Conservation (phyloP, 2,797 vertebrate species). For the Chromis chromis region DNA sequence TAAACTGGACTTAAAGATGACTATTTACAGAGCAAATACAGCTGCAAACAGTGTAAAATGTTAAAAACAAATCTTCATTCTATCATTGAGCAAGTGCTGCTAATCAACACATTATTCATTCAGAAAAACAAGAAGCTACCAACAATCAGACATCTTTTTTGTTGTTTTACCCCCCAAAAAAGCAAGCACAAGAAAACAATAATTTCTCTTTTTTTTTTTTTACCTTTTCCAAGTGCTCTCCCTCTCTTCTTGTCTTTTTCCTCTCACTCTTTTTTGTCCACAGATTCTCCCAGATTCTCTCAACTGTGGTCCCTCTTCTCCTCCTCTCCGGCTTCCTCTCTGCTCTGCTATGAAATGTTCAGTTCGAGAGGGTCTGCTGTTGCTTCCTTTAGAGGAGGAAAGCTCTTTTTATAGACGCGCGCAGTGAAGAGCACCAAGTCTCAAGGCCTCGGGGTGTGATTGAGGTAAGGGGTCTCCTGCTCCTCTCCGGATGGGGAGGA, state of each 20-base stretch:
- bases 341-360: constrained; percentile 55
- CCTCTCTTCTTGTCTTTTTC: constrained; percentile 33
- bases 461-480: constrained; percentile 67
- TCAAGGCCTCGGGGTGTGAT: constrained; percentile 75
- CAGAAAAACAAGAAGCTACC: constrained; percentile 5
- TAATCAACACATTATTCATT: background rate
- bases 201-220: constrained; percentile 1
- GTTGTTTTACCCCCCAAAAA: background rate
- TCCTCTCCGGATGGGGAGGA: constrained; percentile 49
- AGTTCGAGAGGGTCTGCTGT: constrained; percentile 53
- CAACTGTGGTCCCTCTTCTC: constrained; percentile 57
- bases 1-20: background rate
- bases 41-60: background rate
- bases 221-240: constrained; percentile 55
- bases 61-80: background rate
- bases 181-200: background rate
- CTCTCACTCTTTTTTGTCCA: constrained; percentile 41
- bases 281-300: constrained; percentile 51
- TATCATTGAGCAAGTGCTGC: background rate
- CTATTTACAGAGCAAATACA: background rate
- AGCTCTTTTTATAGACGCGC: constrained; percentile 77
- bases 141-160: background rate
- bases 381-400: constrained; percentile 54
- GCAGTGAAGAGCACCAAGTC: constrained; percentile 43
- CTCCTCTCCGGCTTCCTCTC: constrained; percentile 53